Percentiles rank a stretch among this genome's conserved stretches.
Conservation (phyloP, 1,140 invertebrate genomes). For the Lucilia sericata region DNA sequence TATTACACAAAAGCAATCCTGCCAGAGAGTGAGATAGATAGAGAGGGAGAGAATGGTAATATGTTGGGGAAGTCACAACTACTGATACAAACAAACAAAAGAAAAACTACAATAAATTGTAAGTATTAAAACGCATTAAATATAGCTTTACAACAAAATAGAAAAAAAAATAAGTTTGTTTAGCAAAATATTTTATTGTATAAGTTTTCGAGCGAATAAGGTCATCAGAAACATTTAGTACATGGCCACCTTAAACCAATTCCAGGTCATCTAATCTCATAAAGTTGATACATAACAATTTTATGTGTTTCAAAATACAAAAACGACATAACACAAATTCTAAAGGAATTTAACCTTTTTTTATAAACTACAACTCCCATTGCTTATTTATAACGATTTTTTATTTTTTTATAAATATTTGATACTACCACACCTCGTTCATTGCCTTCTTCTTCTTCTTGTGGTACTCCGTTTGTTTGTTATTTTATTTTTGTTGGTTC, state of each 20-base stretch:
- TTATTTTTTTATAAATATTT: background rate
- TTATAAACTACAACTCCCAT: background rate
- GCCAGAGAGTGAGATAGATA: background rate
- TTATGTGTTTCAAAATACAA: background rate
- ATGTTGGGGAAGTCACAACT: background rate
- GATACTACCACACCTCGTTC: background rate
- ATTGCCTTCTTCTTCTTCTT: background rate
- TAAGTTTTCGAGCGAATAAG: background rate
- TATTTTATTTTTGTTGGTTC: background rate
- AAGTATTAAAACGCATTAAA: background rate
- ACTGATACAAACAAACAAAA: background rate
- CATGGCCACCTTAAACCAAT: background rate
- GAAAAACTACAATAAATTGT: constrained; percentile 16
- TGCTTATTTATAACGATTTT: background rate
- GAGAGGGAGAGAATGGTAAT: background rate
- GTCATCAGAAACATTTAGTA: background rate
- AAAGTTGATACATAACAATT: background rate
- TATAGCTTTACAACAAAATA: background rate
- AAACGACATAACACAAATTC: background rate
- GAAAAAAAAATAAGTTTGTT: background rate
- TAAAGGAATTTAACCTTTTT: background rate
- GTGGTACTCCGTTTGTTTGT: too few species aligned
- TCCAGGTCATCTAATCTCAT: constrained; percentile 19
- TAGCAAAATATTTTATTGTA: background rate
- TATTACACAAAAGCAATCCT: background rate